Evolutionary conservation across 1,140 invertebrate genomes (phyloP).

Genomic region (Aradophagus sp.): DNA sequence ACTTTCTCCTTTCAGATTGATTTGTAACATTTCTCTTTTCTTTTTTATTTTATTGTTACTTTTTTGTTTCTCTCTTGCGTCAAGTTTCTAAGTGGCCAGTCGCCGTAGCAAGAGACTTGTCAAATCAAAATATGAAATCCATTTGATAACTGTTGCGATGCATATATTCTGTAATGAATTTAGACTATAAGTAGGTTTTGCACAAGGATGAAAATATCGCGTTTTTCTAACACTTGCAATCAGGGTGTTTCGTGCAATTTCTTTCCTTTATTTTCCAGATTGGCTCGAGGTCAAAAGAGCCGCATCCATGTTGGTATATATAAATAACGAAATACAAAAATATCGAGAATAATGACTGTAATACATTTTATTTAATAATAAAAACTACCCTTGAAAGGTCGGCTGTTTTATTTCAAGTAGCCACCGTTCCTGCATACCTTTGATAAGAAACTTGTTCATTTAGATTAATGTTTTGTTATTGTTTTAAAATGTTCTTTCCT

Average conservation of each 20-base stretch:
- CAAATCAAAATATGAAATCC: conserved; percentile 17
- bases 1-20: conserved; percentile 16
- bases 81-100: conserved; percentile 22
- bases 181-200: conserved; percentile 49
- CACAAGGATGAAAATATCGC: conserved; percentile 38
- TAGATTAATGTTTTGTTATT: no score
- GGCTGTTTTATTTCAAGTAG: neutral
- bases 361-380: conserved; percentile 48
- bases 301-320: conserved; percentile 17
- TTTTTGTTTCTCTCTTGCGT: conserved; percentile 8
- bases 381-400: conserved; percentile 11
- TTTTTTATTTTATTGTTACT: conserved; percentile 10
- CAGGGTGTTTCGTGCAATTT: no score
- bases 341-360: conserved; percentile 48
- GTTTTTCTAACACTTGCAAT: no score
- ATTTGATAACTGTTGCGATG: conserved; percentile 22
- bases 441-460: no score
- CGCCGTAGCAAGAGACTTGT: conserved; percentile 17
- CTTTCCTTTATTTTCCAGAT: conserved; percentile 23
- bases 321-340: conserved; percentile 37
- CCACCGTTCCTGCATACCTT: no score
- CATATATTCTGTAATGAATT: conserved; percentile 37
- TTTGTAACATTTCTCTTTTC: conserved; percentile 7
- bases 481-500: no score
- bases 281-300: conserved; percentile 8